Conservation (phyloP, 2,797 vertebrate species). For the Phoxinus dragarum region DNA sequence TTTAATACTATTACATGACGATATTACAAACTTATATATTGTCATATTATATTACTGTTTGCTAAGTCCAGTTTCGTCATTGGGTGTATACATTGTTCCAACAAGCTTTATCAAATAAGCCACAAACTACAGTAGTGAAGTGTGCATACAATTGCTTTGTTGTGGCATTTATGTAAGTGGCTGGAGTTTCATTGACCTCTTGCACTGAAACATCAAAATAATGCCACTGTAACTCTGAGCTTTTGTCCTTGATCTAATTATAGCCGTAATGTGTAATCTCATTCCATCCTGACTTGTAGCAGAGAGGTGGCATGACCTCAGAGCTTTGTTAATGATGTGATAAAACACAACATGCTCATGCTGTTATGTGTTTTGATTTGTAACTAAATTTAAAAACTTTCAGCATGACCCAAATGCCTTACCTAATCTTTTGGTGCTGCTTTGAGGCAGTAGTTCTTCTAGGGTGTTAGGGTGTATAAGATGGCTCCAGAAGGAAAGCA, state of each 20-base stretch:
- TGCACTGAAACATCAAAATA: conserved; percentile 10
- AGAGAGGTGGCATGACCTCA: conserved; percentile 22
- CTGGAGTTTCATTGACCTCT: not conserved
- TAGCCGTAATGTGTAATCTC: conserved; percentile 21
- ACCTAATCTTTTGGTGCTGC: conserved; percentile 26
- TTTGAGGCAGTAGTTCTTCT: conserved; percentile 42
- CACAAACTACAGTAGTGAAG: not conserved
- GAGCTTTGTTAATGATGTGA: conserved; percentile 15
- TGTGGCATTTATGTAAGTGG: not conserved
- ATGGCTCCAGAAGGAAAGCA: conserved; percentile 55
- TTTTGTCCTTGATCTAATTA: conserved; percentile 16
- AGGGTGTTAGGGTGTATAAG: conserved; percentile 36
- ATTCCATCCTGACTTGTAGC: conserved; percentile 24
- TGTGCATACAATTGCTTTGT: not conserved
- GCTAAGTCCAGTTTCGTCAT: not conserved
- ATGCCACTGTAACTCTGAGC: not conserved
- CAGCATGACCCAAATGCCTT: conserved; percentile 7
- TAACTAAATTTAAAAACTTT: not conserved
- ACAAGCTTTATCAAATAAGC: not conserved
- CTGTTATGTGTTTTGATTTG: conserved; percentile 10
- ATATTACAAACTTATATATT: not conserved
- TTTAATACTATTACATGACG: not conserved
- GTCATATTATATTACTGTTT: not conserved
- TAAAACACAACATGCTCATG: conserved; percentile 23
- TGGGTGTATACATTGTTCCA: not conserved